phyloP scores from a whole-genome alignment of 2,113 vertebrate genomes.

The Ramphastos sulfuratus region DNA sequence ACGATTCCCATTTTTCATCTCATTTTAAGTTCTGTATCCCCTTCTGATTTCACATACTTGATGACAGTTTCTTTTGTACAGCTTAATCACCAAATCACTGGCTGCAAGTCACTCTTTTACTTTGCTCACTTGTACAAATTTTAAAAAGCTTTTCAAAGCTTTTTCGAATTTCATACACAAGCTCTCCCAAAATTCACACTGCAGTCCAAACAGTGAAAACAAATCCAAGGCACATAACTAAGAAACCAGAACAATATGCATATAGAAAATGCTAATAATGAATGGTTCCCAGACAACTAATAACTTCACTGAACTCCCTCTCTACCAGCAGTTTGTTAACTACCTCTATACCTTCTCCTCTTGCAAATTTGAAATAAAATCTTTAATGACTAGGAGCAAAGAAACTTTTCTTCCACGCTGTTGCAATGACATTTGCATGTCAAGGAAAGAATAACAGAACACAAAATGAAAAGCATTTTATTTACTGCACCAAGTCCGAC shows the following conservation, averaged over 20 bases:
- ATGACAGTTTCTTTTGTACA: background rate
- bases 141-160: background rate
- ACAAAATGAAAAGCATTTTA: background rate
- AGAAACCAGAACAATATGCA: background rate
- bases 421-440: background rate
- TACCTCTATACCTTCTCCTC: background rate
- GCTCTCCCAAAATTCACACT: background rate
- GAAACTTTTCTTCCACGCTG: background rate
- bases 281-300: background rate
- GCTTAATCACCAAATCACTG: accelerated
- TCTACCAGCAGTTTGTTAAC: background rate
- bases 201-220: background rate
- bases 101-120: background rate
- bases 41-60: background rate
- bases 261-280: background rate
- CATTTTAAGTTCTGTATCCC: background rate
- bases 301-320: background rate
- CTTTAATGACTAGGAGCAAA: conserved; percentile 1
- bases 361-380: background rate
- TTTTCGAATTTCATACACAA: background rate
- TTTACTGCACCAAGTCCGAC: background rate
- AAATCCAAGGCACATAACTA: background rate
- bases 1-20: background rate
- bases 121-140: background rate
- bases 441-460: background rate